Conservation (phyloP, 2,113 vertebrate species). For the Seriola rivoliana region DNA sequence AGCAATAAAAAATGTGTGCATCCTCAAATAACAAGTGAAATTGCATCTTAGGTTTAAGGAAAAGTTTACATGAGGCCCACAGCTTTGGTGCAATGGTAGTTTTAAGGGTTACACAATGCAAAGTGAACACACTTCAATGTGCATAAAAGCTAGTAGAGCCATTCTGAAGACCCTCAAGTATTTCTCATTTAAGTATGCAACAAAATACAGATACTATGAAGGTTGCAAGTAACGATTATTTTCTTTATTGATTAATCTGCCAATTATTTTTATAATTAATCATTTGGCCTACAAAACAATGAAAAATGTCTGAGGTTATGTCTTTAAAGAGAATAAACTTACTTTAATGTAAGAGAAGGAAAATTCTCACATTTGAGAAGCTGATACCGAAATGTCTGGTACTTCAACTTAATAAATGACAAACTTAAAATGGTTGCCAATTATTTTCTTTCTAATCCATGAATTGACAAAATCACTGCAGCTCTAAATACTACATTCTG, state of each 20-base stretch:
- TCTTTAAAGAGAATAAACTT: no score
- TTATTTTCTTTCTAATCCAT: no score
- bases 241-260: not conserved
- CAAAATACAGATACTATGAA: not conserved
- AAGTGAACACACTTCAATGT: not conserved
- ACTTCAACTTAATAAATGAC: no score
- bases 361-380: no score
- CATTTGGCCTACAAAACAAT: not conserved
- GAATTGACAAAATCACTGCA: not conserved
- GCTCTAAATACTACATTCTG: not conserved
- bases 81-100: not conserved
- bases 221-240: not conserved
- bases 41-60: not conserved
- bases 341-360: no score
- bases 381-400: no score
- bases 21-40: constrained; percentile 24
- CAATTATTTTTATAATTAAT: not conserved
- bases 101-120: not conserved
- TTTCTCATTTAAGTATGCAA: not conserved
- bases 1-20: constrained; percentile 16
- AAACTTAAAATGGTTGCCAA: no score
- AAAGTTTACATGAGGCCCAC: not conserved
- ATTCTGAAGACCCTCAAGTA: not conserved
- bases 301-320: not conserved
- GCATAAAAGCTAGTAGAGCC: not conserved